Evolutionary conservation across 1,140 invertebrate genomes (phyloP).

Genomic region (Drosophila erecta): DNA sequence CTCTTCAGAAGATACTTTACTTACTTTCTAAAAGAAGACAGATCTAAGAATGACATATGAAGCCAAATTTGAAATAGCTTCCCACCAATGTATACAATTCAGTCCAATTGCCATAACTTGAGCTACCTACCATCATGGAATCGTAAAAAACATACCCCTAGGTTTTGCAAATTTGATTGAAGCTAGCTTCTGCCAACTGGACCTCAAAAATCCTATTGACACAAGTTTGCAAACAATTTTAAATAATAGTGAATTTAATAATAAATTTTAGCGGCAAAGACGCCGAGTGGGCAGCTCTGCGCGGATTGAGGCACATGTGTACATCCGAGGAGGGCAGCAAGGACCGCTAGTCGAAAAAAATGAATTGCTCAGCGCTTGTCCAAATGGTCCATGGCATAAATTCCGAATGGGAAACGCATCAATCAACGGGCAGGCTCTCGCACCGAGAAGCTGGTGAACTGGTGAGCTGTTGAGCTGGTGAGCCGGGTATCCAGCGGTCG

Average conservation of each 20-base stretch:
- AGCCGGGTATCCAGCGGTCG: slow-evolving; percentile 40
- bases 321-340: slow-evolving; percentile 1
- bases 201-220: neutral
- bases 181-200: neutral
- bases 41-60: too few species aligned
- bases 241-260: too few species aligned
- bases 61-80: too few species aligned
- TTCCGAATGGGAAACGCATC: slow-evolving; percentile 82
- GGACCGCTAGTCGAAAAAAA: slow-evolving; percentile 50
- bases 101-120: too few species aligned
- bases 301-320: neutral
- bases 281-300: slow-evolving; percentile 9
- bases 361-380: slow-evolving; percentile 76
- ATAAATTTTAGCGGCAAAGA: slow-evolving; percentile 27
- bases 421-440: slow-evolving; percentile 65
- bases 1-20: neutral
- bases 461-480: slow-evolving; percentile 1
- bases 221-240: neutral
- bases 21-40: too few species aligned
- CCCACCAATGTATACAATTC: too few species aligned
- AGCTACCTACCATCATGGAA: too few species aligned
- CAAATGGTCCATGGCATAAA: slow-evolving; percentile 82
- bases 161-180: neutral
- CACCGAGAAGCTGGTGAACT: slow-evolving; percentile 16
- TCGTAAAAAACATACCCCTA: too few species aligned